Conservation (phyloP, 1,140 invertebrate species). For the Drosophila jambulina region DNA sequence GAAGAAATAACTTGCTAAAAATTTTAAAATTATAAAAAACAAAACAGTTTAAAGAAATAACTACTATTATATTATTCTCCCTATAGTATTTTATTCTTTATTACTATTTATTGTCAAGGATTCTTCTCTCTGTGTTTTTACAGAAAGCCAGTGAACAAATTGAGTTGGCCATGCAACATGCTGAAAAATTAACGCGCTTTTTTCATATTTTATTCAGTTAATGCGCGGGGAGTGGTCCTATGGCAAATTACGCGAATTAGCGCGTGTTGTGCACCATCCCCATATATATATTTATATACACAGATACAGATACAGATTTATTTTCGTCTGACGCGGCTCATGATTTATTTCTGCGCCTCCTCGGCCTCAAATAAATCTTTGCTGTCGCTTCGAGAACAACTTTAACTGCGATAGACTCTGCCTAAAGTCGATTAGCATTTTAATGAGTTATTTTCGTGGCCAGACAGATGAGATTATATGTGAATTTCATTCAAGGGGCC, state of each 20-base stretch:
- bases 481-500: slow-evolving; percentile 14
- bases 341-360: slow-evolving; percentile 28
- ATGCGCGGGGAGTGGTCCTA: slow-evolving; percentile 28
- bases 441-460: slow-evolving; percentile 55
- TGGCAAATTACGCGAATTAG: slow-evolving; percentile 45
- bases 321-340: slow-evolving; percentile 4
- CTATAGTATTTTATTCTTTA: background rate
- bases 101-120: background rate
- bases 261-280: slow-evolving; percentile 4
- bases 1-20: no score
- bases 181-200: slow-evolving; percentile 77
- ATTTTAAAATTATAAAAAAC: no score
- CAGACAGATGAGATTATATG: slow-evolving; percentile 36
- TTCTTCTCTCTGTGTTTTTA: slow-evolving; percentile 7
- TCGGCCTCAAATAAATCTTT: slow-evolving; percentile 10
- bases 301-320: slow-evolving; percentile 17
- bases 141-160: slow-evolving; percentile 21
- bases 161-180: slow-evolving; percentile 54
- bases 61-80: background rate
- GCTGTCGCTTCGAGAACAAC: slow-evolving; percentile 3
- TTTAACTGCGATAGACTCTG: slow-evolving; percentile 20
- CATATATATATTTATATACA: background rate
- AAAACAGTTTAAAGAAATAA: no score
- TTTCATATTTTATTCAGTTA: slow-evolving; percentile 49
- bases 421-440: slow-evolving; percentile 59